Evolutionary conservation across 2,113 vertebrate genomes (phyloP), one percentile per base, ranked within the genome.

Genomic region (Asarcornis scutulata): DNA sequence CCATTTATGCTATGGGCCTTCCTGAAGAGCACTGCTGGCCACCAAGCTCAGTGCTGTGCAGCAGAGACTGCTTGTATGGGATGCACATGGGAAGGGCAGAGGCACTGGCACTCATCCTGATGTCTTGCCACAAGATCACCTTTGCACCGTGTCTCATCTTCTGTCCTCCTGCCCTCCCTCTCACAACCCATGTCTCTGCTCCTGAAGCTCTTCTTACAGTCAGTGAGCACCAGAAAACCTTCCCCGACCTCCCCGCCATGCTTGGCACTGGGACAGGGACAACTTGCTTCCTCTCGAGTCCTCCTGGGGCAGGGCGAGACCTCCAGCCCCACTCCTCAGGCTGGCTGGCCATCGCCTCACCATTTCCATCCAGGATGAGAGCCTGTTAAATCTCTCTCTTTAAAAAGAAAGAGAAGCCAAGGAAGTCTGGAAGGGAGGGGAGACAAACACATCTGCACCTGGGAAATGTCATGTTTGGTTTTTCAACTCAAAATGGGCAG

Each of bases 401-500:
- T 53, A 73, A 63, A 89, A 42, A 50, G 40, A 71, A n/a, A 76
- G 38, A 46, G 71, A 38, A 91, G 29, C 40, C 53, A 13, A 74
- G 86, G 83, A 88, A 86, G 83, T 89, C 56, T 75, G 93, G 89
- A 50, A 86, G 44, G 74, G 50, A 96, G 78, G 77, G 67, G 75
- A 91, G 79, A 34, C 86, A 48, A 82, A 21, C 78, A 34, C 22
- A 36, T 90, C 93, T 88, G 95, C 95, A 95, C 95, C 95, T 97
- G 95, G 96, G 95, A 95, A 88, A 95, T 96, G 83, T 97, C 95
- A 92, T 6, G 83, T 66, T 77, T 97, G 91, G 84, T 95, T 96
- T 95, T 97, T 62, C 92, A 84, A 52, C 91, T 71, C 93, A 29
- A 23, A 88, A 84, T 17, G 94, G 95, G 89, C 94, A 97, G 83